A percentile compares a stretch with the other conserved stretches of the same genome.
Evolutionary conservation across 2,888 invertebrate species (phyloP).

Genomic region (Aporophyla lueneburgensis): DNA sequence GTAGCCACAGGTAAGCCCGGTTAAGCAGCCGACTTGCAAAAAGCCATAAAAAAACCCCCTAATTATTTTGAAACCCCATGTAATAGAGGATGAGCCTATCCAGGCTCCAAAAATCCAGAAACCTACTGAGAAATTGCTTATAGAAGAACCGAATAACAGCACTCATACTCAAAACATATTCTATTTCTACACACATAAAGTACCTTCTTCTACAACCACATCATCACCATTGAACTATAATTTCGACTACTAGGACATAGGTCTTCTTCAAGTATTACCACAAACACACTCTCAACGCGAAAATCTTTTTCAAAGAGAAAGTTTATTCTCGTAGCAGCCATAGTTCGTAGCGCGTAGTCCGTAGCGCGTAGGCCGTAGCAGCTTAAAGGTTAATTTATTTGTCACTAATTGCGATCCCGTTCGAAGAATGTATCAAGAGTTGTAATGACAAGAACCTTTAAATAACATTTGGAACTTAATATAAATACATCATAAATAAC

Average conservation of each 20-base stretch:
- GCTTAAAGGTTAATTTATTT: slow-evolving; percentile 40
- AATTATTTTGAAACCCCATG: no score
- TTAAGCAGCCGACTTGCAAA: no score
- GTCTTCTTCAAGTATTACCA: not conserved
- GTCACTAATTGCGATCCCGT: slow-evolving; percentile 20
- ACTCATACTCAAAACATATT: no score
- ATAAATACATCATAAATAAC: not conserved
- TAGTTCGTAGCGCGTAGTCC: slow-evolving; percentile 48
- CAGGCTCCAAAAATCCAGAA: no score
- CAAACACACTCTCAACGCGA: not conserved
- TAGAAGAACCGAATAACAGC: no score
- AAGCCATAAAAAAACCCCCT: no score
- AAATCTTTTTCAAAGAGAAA: slow-evolving; percentile 32
- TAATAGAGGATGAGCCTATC: no score
- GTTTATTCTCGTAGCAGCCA: slow-evolving; percentile 29
- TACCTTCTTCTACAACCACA: not conserved
- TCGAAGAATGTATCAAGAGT: not conserved
- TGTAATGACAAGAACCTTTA: not conserved
- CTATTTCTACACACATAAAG: not conserved
- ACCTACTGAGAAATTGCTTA: no score
- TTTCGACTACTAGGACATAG: not conserved
- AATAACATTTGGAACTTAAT: not conserved
- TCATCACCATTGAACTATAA: not conserved
- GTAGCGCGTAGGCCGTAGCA: slow-evolving; percentile 55
- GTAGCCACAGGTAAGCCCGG: no score